These are phyloP conservation scores for Micropterix aruncella DNA, from an alignment of 2,888 invertebrate species.

Conservation along the genomic window DNA sequence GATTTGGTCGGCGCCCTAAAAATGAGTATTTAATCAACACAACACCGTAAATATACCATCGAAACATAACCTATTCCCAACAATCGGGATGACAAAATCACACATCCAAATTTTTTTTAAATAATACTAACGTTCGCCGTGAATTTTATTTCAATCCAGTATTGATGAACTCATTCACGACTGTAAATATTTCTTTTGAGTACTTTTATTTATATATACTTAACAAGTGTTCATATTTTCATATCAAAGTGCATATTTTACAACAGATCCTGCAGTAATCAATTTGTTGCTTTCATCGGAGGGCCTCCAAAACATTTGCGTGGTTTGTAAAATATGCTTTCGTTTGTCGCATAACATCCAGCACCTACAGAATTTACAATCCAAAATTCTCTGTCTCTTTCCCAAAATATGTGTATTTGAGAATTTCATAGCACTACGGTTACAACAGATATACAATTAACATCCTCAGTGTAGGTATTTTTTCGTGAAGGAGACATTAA, in stretches of 20 bases:
- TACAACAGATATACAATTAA: no score
- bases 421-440: no score
- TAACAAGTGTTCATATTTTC: background rate
- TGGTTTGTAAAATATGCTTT: no score
- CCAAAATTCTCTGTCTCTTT: no score
- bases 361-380: no score
- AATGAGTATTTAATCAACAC: conserved; percentile 11
- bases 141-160: background rate
- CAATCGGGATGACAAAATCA: background rate
- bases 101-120: background rate
- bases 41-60: background rate
- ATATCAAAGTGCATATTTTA: background rate
- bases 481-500: no score
- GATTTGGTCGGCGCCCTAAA: conserved; percentile 10
- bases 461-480: no score
- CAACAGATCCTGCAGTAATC: no score
- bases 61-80: background rate
- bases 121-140: conserved; percentile 1
- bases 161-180: conserved; percentile 1
- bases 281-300: no score
- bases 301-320: no score
- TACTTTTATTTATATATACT: background rate
- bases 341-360: no score
- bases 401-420: no score
- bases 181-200: conserved; percentile 1